A percentile compares a stretch with the other conserved stretches of the same genome.
phyloP scores from a whole-genome alignment of 2,797 vertebrate genomes.

The Enteromius fasciolatus region DNA sequence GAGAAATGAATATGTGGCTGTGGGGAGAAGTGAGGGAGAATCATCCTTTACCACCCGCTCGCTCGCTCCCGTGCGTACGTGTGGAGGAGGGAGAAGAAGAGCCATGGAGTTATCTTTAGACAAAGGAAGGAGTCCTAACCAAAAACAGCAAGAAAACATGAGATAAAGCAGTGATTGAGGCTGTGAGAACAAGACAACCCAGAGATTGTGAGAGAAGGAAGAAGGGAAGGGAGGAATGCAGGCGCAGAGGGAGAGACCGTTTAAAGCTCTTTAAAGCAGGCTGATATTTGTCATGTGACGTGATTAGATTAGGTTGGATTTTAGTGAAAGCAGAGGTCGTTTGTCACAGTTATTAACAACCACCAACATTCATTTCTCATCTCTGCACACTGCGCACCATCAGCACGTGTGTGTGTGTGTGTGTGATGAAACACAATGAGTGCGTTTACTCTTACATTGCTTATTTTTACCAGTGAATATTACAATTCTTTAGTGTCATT shows the following conservation, averaged over 20 bases:
- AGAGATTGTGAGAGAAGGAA: conserved; percentile 11
- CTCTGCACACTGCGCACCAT: conserved; percentile 39
- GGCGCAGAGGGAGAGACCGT: conserved; percentile 15
- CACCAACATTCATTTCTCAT: conserved; percentile 45
- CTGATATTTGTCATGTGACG: conserved; percentile 59
- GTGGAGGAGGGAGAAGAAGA: conserved; percentile 9
- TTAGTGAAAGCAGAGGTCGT: conserved; percentile 57
- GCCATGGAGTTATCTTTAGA: conserved; percentile 38
- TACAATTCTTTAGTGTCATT: background rate
- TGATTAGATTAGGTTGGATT: conserved; percentile 61
- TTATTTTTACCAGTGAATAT: background rate
- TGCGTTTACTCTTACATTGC: background rate
- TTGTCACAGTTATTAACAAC: conserved; percentile 64
- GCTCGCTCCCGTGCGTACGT: background rate
- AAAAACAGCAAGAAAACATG: conserved; percentile 17
- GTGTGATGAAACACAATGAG: background rate
- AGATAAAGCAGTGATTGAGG: conserved; percentile 31
- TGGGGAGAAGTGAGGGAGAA: conserved; percentile 28
- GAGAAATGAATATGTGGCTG: conserved; percentile 56
- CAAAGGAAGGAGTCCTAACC: conserved; percentile 15
- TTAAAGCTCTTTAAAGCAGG: conserved; percentile 26
- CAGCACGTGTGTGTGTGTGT: conserved; percentile 20
- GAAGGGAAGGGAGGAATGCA: conserved; percentile 16
- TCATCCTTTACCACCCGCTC: conserved; percentile 21
- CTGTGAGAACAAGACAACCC: background rate